Evolutionary conservation across 2,888 invertebrate species (phyloP).

Genomic region (Nomada fabriciana): DNA sequence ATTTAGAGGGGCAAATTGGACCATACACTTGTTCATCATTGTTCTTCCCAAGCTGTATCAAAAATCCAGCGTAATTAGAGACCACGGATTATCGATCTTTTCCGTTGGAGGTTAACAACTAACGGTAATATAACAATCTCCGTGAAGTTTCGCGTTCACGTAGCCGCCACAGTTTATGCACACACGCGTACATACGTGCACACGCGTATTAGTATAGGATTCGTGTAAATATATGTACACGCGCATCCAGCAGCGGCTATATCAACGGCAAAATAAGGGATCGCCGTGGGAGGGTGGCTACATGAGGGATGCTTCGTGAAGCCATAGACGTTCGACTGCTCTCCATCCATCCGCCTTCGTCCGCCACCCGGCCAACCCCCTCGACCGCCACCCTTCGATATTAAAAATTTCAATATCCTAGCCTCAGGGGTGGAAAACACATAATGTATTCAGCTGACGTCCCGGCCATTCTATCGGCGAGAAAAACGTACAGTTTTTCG

Average conservation of each 20-base stretch:
- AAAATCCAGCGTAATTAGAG: conserved; percentile 33
- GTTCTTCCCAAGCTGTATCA: no score
- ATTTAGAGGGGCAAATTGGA: no score
- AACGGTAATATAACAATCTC: conserved; percentile 64
- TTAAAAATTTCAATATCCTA: conserved; percentile 85
- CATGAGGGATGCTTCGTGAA: conserved; percentile 79
- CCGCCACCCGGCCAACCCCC: conserved; percentile 65
- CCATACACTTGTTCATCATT: no score
- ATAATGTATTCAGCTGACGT: conserved; percentile 85
- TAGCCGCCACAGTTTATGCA: conserved; percentile 31
- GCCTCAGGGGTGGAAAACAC: conserved; percentile 84
- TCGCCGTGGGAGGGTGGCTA: conserved; percentile 74
- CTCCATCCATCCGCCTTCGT: conserved; percentile 74
- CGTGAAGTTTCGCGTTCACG: conserved; percentile 36
- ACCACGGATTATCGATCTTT: conserved; percentile 44
- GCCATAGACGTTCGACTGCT: conserved; percentile 80
- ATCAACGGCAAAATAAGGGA: conserved; percentile 75
- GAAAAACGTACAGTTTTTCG: conserved; percentile 85
- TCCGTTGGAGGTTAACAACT: conserved; percentile 38
- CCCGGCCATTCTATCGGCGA: conserved; percentile 85
- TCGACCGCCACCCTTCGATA: conserved; percentile 81
- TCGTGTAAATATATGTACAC: conserved; percentile 58
- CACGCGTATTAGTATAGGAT: conserved; percentile 8
- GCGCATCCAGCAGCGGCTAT: conserved; percentile 58
- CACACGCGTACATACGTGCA: not conserved